These are phyloP conservation scores for Callyntrura guangdongensis DNA, from an alignment of 2,888 invertebrate genomes.

Conservation along the genomic window DNA sequence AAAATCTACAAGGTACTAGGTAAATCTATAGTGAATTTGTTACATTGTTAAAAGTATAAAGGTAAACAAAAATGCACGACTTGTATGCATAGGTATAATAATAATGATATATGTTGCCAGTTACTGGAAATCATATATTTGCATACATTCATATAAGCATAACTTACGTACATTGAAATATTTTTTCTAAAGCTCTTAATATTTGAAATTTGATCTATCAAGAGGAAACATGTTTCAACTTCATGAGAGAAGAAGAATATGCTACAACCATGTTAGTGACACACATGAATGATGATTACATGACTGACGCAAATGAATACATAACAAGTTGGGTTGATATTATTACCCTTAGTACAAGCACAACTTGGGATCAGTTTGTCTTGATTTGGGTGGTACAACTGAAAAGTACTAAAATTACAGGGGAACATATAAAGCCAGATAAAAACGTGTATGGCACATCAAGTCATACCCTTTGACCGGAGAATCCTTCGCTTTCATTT, in stretches of 20 bases:
- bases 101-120: too few relatives aligned
- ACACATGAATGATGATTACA: conserved; percentile 69
- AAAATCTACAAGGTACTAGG: neutral
- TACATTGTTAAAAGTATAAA: neutral
- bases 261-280: neutral
- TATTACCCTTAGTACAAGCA: neutral
- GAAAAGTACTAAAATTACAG: conserved; percentile 2
- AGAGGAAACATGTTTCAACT: neutral
- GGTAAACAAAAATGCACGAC: neutral
- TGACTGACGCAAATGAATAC: conserved; percentile 58
- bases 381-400: conserved; percentile 44
- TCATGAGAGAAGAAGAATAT: conserved; percentile 6
- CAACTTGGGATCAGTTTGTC: conserved; percentile 1
- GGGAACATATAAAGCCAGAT: neutral
- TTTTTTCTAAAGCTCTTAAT: neutral
- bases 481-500: too few relatives aligned
- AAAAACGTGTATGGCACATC: neutral
- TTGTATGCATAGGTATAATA: too few relatives aligned
- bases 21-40: neutral
- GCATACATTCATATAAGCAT: neutral
- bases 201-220: neutral
- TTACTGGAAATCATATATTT: neutral
- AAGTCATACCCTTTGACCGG: too few relatives aligned
- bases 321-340: conserved; percentile 35
- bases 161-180: neutral